Conservation (phyloP, 2,113 vertebrate species). For the Dicentrarchus labrax region DNA sequence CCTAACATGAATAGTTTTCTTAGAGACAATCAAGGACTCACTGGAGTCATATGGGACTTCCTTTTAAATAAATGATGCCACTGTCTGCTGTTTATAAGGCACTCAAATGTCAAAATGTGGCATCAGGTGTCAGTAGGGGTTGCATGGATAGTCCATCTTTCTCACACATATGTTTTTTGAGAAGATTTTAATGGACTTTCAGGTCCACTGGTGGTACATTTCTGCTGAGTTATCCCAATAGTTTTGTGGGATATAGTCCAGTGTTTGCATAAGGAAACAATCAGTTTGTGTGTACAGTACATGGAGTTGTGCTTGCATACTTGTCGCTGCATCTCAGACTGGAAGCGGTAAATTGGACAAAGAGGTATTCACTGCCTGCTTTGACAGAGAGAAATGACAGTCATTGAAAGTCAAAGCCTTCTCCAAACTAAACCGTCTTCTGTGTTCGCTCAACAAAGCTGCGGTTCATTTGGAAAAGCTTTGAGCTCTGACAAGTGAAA, state of each 20-base stretch:
- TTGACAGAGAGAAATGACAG: slow-evolving; percentile 63
- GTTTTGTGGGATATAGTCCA: not conserved
- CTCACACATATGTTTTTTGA: not conserved
- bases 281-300: not conserved
- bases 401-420: slow-evolving; percentile 61
- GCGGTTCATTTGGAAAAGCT: slow-evolving; percentile 50
- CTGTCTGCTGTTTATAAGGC: not conserved
- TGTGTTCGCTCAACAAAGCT: slow-evolving; percentile 71
- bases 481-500: slow-evolving; percentile 62
- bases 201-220: not conserved
- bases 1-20: not conserved
- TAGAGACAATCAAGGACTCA: not conserved
- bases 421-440: slow-evolving; percentile 49
- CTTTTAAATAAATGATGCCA: slow-evolving; percentile 18
- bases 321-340: not conserved
- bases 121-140: slow-evolving; percentile 2
- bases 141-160: not conserved
- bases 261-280: not conserved
- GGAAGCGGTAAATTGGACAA: slow-evolving; percentile 38
- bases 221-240: not conserved
- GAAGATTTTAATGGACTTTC: not conserved
- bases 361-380: slow-evolving; percentile 50
- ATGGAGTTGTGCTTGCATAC: not conserved
- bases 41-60: not conserved
- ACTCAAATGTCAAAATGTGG: slow-evolving; percentile 6